These are phyloP conservation scores for Melangyna quadrimaculata DNA, from an alignment of 2,888 invertebrate genomes.

Conservation along the genomic window DNA sequence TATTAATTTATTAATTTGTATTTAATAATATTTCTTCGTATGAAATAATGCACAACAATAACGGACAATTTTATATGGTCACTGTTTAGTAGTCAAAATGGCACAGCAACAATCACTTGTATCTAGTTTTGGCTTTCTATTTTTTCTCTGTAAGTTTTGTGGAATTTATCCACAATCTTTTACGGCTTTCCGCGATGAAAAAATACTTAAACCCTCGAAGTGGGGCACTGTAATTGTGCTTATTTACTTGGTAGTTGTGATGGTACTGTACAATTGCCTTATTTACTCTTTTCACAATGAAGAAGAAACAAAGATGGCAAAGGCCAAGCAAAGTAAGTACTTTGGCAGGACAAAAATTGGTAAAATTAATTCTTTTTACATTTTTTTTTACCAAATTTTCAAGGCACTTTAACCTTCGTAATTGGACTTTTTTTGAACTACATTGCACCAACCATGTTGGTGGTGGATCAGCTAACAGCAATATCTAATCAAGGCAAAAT, in stretches of 20 bases:
- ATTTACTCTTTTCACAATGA: conserved; percentile 77
- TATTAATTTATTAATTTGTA: neutral
- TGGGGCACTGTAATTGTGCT: conserved; percentile 76
- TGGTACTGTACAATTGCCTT: conserved; percentile 77
- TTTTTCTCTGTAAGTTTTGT: conserved; percentile 78
- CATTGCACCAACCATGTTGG: conserved; percentile 80
- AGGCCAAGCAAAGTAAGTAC: conserved; percentile 78
- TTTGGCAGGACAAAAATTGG: too few species aligned
- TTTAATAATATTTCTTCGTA: neutral
- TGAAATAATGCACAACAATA: neutral
- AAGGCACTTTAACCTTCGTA: conserved; percentile 79
- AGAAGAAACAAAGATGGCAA: conserved; percentile 75
- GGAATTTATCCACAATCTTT: conserved; percentile 79
- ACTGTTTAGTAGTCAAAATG: conserved; percentile 36
- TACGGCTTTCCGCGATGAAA: conserved; percentile 74
- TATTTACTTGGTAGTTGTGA: conserved; percentile 72
- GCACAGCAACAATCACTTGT: conserved; percentile 74
- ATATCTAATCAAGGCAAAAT: conserved; percentile 78
- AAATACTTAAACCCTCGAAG: conserved; percentile 76
- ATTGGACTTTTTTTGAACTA: conserved; percentile 80
- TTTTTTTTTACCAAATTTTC: neutral
- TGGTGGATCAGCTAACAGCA: conserved; percentile 78
- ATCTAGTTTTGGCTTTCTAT: conserved; percentile 76
- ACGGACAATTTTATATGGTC: neutral
- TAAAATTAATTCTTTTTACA: neutral